Conservation (phyloP, 2,888 invertebrate species). For the Plutella xylostella region DNA sequence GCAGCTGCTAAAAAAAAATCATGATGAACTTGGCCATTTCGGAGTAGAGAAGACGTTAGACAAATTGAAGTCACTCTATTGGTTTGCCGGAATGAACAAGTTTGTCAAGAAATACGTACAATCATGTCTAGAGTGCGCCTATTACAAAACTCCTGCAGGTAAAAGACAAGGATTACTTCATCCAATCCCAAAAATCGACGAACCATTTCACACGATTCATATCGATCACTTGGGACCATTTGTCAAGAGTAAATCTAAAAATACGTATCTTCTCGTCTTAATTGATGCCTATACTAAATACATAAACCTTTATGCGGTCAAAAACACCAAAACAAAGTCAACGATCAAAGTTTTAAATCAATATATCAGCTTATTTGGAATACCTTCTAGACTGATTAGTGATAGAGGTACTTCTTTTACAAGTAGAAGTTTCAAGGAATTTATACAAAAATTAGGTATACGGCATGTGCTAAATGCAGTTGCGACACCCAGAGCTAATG, state of each 20-base stretch:
- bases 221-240: slow-evolving; percentile 8
- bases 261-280: slow-evolving; percentile 2
- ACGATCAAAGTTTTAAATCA: slow-evolving; percentile 9
- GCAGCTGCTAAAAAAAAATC: background rate
- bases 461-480: slow-evolving; percentile 9
- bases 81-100: background rate
- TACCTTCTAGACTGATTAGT: slow-evolving; percentile 14
- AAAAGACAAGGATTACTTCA: slow-evolving; percentile 26
- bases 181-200: slow-evolving; percentile 9
- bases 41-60: background rate
- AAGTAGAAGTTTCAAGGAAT: background rate
- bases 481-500: slow-evolving; percentile 12
- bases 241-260: background rate
- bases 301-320: slow-evolving; percentile 5
- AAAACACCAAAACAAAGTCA: slow-evolving; percentile 13
- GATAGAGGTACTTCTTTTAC: slow-evolving; percentile 16
- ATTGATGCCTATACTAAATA: slow-evolving; percentile 8
- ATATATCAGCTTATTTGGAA: slow-evolving; percentile 12
- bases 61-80: background rate
- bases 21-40: background rate
- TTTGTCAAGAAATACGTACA: too few relatives aligned
- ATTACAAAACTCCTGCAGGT: slow-evolving; percentile 23
- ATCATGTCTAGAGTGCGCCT: slow-evolving; percentile 11
- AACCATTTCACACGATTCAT: slow-evolving; percentile 2
- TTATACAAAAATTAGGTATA: background rate